Evolutionary conservation across 2,113 vertebrate genomes (phyloP), one percentile per base, ranked within the genome.

Genomic region (Notechis scutatus): DNA sequence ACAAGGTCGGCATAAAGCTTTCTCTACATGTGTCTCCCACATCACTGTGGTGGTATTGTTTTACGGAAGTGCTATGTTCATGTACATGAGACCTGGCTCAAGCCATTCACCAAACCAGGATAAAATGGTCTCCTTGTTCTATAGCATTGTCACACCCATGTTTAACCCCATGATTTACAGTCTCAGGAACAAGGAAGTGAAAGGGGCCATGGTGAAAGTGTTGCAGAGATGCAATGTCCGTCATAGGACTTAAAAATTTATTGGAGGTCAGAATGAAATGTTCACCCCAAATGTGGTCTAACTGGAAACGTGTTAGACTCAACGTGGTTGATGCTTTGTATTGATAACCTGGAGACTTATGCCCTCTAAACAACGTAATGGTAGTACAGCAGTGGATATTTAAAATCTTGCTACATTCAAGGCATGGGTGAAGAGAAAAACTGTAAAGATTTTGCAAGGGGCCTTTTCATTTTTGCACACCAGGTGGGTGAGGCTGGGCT

Each of bases 11-110:
- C n/a, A 7, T 54, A 88, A 88, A 88, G 87, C 87, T 88, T 88
- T 88, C 52, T 88, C 87, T 34, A 88, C 87, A 0, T 88, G 87
- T 34, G n/a, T 7, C 52, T 95, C 95, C 21, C 94, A 95, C 42
- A 23, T 96, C 23, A 93, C 93, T 89, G 61, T 93, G 55, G 94
- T 95, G 85, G 93, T 92, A 50, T 90, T 95, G n/a, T 96, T 95
- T 86, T 95, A 95, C n/a, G 93, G 94, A 24, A 93, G 91, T 26
- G 94, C 88, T 24, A 92, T 96, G 87, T 95, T 95, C 89, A 95
- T 94, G 94, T 95, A 95, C 59, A 93, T 93, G 89, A 95, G 95
- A 9, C 96, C 95, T 50, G 93, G 95, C 45, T 94, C 93, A 92
- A 95, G 74, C n/a, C 24, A 94, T 52, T 95, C 94, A 45, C 92